Conservation (phyloP, 2,113 vertebrate species). For the Callionymus lyra region DNA sequence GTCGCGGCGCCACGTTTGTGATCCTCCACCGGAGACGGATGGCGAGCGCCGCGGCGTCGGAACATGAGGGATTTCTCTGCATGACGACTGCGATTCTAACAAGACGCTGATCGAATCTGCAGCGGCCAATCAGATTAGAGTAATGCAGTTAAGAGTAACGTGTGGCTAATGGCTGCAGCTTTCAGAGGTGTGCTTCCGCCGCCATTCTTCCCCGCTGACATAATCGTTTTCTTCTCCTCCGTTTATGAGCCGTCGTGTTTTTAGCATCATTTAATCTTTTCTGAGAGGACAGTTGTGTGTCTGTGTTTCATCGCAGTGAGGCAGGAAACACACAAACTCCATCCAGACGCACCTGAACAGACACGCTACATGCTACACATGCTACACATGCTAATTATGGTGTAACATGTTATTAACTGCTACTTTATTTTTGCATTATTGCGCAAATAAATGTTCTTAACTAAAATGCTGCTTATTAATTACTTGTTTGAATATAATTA, state of each 20-base stretch:
- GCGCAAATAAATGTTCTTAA: too few relatives aligned
- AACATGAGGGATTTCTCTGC: slow-evolving; percentile 55
- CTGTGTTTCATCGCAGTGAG: too few relatives aligned
- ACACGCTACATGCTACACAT: not conserved
- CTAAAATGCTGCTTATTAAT: too few relatives aligned
- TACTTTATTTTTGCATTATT: too few relatives aligned
- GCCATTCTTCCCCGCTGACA: slow-evolving; percentile 9
- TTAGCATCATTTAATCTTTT: too few relatives aligned
- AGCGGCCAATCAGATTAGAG: slow-evolving; percentile 59
- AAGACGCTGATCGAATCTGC: slow-evolving; percentile 64
- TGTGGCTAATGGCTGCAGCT: slow-evolving; percentile 62
- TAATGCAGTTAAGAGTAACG: slow-evolving; percentile 68
- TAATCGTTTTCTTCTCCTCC: slow-evolving; percentile 11
- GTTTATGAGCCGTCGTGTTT: not conserved
- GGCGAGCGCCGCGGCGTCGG: slow-evolving; percentile 41
- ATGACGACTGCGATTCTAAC: slow-evolving; percentile 60
- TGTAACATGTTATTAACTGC: too few relatives aligned
- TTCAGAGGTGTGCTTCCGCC: slow-evolving; percentile 39
- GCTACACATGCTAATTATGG: too few relatives aligned
- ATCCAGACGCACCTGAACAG: not conserved
- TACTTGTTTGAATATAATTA: too few relatives aligned
- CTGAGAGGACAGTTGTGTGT: too few relatives aligned
- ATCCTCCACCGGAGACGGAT: not conserved
- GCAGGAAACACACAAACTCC: too few relatives aligned
- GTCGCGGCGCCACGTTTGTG: slow-evolving; percentile 9